phyloP scores from a whole-genome alignment of 2,888 invertebrate species.

The Eupithecia abbreviata region DNA sequence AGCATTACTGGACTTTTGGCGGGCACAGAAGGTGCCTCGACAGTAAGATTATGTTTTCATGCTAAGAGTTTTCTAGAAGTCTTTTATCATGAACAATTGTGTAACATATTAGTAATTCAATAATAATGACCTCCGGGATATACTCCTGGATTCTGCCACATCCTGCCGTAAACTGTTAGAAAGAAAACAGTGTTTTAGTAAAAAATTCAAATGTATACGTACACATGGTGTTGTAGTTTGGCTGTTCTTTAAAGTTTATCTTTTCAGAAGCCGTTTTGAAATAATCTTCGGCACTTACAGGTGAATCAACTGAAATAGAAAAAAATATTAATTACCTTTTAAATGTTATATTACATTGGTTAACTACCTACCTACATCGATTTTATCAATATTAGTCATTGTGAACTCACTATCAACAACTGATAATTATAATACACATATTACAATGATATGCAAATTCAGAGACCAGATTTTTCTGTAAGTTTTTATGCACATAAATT shows the following conservation, averaged over 20 bases:
- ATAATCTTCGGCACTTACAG: constrained; percentile 32
- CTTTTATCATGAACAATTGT: constrained; percentile 37
- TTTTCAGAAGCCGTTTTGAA: constrained; percentile 76
- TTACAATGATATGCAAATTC: neutral
- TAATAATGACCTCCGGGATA: constrained; percentile 74
- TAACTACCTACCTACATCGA: neutral
- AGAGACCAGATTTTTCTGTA: neutral
- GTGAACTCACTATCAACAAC: neutral
- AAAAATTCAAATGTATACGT: constrained; percentile 62
- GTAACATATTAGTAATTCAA: constrained; percentile 33
- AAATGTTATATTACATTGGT: neutral
- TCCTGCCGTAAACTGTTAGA: constrained; percentile 66
- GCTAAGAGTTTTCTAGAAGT: constrained; percentile 11
- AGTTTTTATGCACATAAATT: neutral
- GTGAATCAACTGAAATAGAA: constrained; percentile 2
- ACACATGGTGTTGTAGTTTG: constrained; percentile 82
- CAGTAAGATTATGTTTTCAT: neutral
- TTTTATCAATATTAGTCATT: neutral
- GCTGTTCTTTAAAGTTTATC: constrained; percentile 69
- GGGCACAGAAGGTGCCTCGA: too few species aligned
- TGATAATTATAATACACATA: neutral
- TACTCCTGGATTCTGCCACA: constrained; percentile 80
- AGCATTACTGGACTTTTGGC: too few species aligned
- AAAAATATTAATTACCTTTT: neutral
- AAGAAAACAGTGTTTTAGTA: constrained; percentile 52